Percentiles rank a stretch among this genome's conserved stretches.
Conservation (phyloP, 2,888 invertebrate genomes). For the Heteromurus nitidus region DNA sequence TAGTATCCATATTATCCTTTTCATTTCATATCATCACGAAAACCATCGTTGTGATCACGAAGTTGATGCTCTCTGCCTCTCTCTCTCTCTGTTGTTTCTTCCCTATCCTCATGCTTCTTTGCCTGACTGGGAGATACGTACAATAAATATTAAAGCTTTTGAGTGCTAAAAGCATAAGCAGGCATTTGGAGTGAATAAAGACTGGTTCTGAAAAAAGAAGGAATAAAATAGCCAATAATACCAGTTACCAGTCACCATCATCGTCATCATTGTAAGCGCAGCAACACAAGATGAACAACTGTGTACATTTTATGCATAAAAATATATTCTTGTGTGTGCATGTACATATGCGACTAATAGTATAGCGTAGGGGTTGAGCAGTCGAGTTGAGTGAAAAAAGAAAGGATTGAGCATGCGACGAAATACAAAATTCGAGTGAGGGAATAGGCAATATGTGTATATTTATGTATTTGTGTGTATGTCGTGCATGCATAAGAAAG, state of each 20-base stretch:
- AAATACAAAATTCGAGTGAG: too few species aligned
- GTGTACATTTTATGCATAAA: neutral
- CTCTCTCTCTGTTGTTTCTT: too few species aligned
- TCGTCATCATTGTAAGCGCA: conserved; percentile 13
- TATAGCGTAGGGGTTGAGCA: conserved; percentile 28
- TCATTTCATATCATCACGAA: neutral
- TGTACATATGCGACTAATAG: too few species aligned
- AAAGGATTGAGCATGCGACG: too few species aligned
- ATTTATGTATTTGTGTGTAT: neutral
- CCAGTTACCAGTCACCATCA: conserved; percentile 17
- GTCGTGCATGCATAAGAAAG: neutral
- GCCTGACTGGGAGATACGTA: neutral
- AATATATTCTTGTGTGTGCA: neutral
- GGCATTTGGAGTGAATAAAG: neutral
- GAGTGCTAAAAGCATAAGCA: neutral
- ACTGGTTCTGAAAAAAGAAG: neutral
- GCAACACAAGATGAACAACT: neutral
- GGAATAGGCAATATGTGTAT: too few species aligned
- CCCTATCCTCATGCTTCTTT: neutral
- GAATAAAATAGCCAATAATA: conserved; percentile 22
- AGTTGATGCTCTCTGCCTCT: too few species aligned
- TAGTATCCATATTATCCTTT: neutral
- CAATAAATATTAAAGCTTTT: neutral
- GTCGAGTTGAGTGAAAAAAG: neutral
- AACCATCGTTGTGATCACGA: too few species aligned